Percentiles rank a stretch among this genome's conserved stretches.
Conservation (phyloP, 2,888 invertebrate genomes). For the Andrena praecox region DNA sequence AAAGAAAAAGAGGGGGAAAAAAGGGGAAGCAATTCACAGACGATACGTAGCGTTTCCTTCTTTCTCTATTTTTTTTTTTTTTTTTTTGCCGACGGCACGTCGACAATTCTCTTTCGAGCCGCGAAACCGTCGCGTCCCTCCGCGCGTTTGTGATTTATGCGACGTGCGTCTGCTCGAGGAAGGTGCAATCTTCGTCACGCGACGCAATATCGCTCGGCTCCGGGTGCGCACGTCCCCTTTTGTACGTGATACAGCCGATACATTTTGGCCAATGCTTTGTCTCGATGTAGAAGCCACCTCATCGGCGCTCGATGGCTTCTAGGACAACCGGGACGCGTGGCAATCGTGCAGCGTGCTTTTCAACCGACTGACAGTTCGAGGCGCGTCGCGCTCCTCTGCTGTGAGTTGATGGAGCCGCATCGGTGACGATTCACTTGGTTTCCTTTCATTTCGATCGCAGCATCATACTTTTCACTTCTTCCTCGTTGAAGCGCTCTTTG, state of each 20-base stretch:
- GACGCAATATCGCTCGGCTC: conserved; percentile 27
- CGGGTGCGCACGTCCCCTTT: not conserved
- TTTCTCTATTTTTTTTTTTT: conserved; percentile 1
- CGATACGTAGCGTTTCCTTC: conserved; percentile 19
- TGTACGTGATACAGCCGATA: conserved; percentile 16
- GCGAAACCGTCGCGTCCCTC: not conserved
- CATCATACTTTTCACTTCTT: no score
- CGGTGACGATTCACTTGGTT: no score
- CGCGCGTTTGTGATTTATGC: conserved; percentile 36
- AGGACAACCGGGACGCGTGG: not conserved
- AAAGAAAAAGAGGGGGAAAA: conserved; percentile 12
- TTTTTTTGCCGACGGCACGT: conserved; percentile 30
- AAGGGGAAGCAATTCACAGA: conserved; percentile 32
- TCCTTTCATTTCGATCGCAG: no score
- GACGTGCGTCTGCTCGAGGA: conserved; percentile 13
- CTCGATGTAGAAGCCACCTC: conserved; percentile 1
- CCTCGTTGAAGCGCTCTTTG: no score
- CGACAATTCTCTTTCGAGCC: conserved; percentile 19
- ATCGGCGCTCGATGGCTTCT: not conserved
- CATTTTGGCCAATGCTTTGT: conserved; percentile 14
- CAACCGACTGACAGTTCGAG: not conserved
- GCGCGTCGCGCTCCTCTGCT: not conserved
- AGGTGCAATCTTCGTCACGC: conserved; percentile 46
- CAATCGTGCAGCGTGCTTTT: not conserved
- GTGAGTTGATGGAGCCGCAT: no score